Evolutionary conservation across 92 coral and sea anemone genomes (phyloP).

Genomic region (Epizoanthus rinbou): DNA sequence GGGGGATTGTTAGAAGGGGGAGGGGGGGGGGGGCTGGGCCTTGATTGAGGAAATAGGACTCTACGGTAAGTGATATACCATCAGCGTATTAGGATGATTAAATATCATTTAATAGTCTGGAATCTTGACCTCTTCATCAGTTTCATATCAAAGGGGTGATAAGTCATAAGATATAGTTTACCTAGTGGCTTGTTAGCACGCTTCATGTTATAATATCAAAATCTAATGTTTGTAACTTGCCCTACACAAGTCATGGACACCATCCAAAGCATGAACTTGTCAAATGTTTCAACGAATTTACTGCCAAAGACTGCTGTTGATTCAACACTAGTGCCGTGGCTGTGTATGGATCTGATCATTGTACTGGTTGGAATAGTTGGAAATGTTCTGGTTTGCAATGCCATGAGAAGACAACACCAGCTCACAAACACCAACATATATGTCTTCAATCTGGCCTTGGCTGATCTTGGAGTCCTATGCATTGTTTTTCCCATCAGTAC

Average conservation of each 20-base stretch:
- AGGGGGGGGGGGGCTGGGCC: too few relatives aligned
- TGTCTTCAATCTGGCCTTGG: constrained; percentile 49
- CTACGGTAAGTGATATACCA: too few relatives aligned
- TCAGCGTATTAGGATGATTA: too few relatives aligned
- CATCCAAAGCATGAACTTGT: neutral
- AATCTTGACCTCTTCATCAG: too few relatives aligned
- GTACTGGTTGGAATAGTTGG: constrained; percentile 29
- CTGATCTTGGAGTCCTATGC: constrained; percentile 52
- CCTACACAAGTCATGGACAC: neutral
- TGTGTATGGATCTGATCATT: constrained; percentile 4
- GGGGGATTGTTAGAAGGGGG: too few relatives aligned
- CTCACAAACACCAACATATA: constrained; percentile 1
- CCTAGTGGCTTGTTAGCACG: too few relatives aligned
- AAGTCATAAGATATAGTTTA: too few relatives aligned
- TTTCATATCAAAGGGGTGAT: too few relatives aligned
- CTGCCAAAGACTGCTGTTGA: neutral
- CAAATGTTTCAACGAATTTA: neutral
- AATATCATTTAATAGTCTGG: too few relatives aligned
- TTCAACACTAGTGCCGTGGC: neutral
- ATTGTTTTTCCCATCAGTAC: constrained; percentile 22
- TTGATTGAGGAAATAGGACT: too few relatives aligned
- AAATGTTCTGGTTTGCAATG: constrained; percentile 22
- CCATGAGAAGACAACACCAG: constrained; percentile 14
- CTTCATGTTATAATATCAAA: too few relatives aligned
- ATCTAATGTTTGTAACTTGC: too few relatives aligned